A percentile compares a stretch with the other conserved stretches of the same genome.
Conservation (phyloP, 1,140 invertebrate genomes). For the Rhopalosiphum maidis region DNA sequence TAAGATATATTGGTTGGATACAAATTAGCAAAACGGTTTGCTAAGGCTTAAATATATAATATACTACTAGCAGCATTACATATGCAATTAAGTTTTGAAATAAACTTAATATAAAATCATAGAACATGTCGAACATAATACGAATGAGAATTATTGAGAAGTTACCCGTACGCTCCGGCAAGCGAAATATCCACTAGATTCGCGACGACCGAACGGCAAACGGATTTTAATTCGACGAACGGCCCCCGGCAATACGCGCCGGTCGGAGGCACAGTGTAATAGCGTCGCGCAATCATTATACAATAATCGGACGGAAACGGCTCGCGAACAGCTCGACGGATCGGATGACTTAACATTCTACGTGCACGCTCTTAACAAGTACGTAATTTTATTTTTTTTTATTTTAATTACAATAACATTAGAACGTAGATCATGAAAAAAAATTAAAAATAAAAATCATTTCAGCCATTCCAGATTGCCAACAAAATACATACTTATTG, state of each 20-base stretch:
- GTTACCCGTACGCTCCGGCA: conserved; percentile 7
- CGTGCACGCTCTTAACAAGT: conserved; percentile 44
- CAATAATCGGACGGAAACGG: conserved; percentile 26
- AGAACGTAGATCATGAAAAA: conserved; percentile 29
- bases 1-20: conserved; percentile 16
- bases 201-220: conserved; percentile 30
- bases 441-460: conserved; percentile 33
- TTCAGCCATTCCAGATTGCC: conserved; percentile 54
- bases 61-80: neutral
- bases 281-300: conserved; percentile 26
- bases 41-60: neutral
- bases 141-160: neutral
- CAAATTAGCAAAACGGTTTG: neutral
- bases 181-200: conserved; percentile 23
- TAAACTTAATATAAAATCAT: neutral
- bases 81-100: neutral
- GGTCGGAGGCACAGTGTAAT: neutral
- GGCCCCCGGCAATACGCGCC: conserved; percentile 3
- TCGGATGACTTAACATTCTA: conserved; percentile 19
- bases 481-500: conserved; percentile 54
- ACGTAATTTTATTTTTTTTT: neutral
- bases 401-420: conserved; percentile 30
- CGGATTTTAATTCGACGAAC: conserved; percentile 3
- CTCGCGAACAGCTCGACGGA: conserved; percentile 37
- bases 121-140: neutral